phyloP scores from a whole-genome alignment of 1,140 invertebrate genomes.

The Pseudomyrmex concolor region DNA sequence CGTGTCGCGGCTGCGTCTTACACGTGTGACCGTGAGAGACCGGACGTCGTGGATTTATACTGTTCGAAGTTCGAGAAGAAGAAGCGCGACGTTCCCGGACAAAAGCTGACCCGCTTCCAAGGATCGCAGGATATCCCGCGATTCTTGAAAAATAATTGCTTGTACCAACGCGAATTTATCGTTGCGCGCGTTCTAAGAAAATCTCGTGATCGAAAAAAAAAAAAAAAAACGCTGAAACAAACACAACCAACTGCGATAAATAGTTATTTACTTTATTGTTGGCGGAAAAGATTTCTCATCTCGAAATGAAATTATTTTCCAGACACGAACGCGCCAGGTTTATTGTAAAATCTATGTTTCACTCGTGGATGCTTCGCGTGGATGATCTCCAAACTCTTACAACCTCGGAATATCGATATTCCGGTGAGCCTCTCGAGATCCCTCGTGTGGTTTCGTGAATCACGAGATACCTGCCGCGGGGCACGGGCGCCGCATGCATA shows the following conservation, averaged over 20 bases:
- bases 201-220: too few relatives aligned
- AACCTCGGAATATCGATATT: constrained; percentile 58
- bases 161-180: too few relatives aligned
- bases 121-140: background rate
- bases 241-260: background rate
- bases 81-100: constrained; percentile 1
- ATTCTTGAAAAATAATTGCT: background rate
- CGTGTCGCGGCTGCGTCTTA: constrained; percentile 54
- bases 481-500: constrained; percentile 35
- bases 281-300: background rate
- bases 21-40: constrained; percentile 70
- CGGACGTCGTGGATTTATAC: constrained; percentile 59
- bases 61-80: constrained; percentile 37
- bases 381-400: constrained; percentile 43
- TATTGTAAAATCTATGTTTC: background rate
- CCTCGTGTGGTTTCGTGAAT: constrained; percentile 69
- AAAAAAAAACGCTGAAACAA: too few relatives aligned
- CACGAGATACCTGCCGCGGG: constrained; percentile 61
- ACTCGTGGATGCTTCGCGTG: background rate
- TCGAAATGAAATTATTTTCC: background rate
- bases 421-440: constrained; percentile 33
- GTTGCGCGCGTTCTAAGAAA: too few relatives aligned
- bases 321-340: background rate
- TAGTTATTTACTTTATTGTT: background rate
- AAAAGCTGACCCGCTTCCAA: constrained; percentile 38